Evolutionary conservation across 2,888 invertebrate genomes (phyloP).

Genomic region (Graphium colonna): DNA sequence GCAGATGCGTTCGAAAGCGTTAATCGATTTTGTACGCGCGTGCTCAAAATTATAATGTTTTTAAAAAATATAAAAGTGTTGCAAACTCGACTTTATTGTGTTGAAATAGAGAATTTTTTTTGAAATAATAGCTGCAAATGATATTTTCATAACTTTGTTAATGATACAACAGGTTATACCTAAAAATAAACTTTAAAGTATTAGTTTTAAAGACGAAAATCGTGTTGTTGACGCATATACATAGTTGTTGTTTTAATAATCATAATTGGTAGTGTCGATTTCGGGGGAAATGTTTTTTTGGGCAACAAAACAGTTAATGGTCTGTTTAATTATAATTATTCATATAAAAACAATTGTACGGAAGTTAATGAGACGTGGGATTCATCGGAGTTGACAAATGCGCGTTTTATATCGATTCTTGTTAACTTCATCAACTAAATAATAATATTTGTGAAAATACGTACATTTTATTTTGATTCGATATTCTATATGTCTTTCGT

Average conservation of each 20-base stretch:
- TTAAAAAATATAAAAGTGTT: background rate
- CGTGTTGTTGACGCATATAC: background rate
- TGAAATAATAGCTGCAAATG: background rate
- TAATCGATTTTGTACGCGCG: constrained; percentile 45
- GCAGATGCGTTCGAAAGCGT: constrained; percentile 65
- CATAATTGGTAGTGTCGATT: constrained; percentile 23
- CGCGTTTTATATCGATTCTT: constrained; percentile 7
- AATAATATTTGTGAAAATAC: no score
- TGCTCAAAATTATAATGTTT: background rate
- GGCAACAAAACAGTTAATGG: constrained; percentile 46
- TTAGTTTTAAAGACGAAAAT: constrained; percentile 1
- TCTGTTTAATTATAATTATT: constrained; percentile 44
- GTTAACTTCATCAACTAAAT: no score
- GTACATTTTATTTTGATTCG: no score
- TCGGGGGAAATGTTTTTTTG: constrained; percentile 25
- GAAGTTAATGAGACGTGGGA: constrained; percentile 47
- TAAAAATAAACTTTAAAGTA: background rate
- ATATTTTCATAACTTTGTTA: background rate
- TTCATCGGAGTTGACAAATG: constrained; percentile 31
- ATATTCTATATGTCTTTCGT: no score
- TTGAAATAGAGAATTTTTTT: constrained; percentile 11
- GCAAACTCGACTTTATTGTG: constrained; percentile 7
- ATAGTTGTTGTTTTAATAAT: constrained; percentile 24
- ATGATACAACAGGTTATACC: background rate
- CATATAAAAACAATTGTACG: constrained; percentile 43